Base-by-base conservation (phyloP, 1,140 invertebrate genomes). In the Heliconius hewitsoni region DNA sequence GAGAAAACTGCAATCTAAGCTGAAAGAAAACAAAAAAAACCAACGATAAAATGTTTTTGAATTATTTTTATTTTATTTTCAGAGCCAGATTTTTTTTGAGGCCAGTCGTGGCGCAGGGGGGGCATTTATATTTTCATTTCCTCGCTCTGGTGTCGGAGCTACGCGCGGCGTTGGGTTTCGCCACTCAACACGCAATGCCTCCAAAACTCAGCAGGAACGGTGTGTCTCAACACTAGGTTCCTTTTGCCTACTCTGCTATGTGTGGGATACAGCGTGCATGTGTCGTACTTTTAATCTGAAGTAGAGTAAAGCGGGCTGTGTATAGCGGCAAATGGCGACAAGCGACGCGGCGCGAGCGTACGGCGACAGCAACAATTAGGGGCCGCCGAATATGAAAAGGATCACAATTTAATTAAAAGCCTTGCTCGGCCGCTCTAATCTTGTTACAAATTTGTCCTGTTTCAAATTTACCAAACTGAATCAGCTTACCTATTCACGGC, bases 401-500 rank as follows among this genome's bases (percentile, higher is more conserved):
- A 74, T 52, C 73, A 52, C n/a, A 74, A 34, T 74, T 16, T 74
- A 74, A 74, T 74, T 52, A 52, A 74, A 34, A 74, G 18, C 73
- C 55, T 74, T 34, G 27, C 60, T 66, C 60, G 60, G 60, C 60
- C 60, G 55, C 55, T 57, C 60, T 66, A 66, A 66, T 66, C 60
- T 66, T 30, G 60, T 66, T 66, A 66, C 60, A 66, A 66, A 66
- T 66, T 66, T 66, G 60, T 66, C 60, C 0, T 66, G 11, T 66
- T 66, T 66, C 60, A 66, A 30, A 30, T 30, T 66, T 66, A 66
- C 60, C 23, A 66, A 66, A 66, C 23, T 30, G 9, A 66, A 66
- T 66, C 30, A 66, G 23, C 11, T 66, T 30, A 66, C 11, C 9
- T 66, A 66, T 66, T 66, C 60, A 66, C 60, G 60, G 1, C 60